phyloP scores from a whole-genome alignment of 2,888 invertebrate species.

The Machimus atricapillus region DNA sequence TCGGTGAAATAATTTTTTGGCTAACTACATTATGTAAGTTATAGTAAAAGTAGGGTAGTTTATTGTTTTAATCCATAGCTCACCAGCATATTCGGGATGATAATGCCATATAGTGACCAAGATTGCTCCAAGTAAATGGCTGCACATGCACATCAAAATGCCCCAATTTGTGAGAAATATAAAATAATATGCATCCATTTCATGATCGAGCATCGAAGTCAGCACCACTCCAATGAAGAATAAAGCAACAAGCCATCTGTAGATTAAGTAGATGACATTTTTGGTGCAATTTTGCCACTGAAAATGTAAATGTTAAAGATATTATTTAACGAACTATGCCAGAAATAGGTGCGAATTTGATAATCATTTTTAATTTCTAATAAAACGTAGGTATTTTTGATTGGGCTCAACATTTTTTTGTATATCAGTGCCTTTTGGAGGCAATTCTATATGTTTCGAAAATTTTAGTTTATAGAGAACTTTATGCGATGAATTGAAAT shows the following conservation, averaged over 20 bases:
- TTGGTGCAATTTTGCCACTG: constrained; percentile 62
- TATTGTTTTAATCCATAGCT: neutral
- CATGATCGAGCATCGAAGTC: constrained; percentile 53
- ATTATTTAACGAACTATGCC: neutral
- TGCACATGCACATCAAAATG: constrained; percentile 58
- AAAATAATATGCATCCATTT: constrained; percentile 54
- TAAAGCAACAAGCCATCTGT: constrained; percentile 59
- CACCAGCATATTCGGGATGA: constrained; percentile 60
- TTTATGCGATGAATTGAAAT: no score
- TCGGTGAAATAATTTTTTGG: neutral
- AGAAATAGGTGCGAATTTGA: no score
- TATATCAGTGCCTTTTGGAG: no score
- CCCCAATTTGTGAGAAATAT: constrained; percentile 63
- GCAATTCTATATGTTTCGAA: no score
- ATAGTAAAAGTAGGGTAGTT: neutral
- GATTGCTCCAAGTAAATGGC: constrained; percentile 57
- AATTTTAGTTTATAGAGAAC: no score
- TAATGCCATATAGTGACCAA: constrained; percentile 59
- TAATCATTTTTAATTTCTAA: neutral
- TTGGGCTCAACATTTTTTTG: no score
- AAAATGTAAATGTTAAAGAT: constrained; percentile 44
- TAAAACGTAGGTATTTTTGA: neutral
- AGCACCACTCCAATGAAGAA: constrained; percentile 58
- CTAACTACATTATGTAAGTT: neutral
- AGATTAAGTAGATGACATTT: constrained; percentile 57